These are phyloP conservation scores for Lordiphosa clarofinis DNA, from an alignment of 1,140 invertebrate genomes.

Conservation along the genomic window DNA sequence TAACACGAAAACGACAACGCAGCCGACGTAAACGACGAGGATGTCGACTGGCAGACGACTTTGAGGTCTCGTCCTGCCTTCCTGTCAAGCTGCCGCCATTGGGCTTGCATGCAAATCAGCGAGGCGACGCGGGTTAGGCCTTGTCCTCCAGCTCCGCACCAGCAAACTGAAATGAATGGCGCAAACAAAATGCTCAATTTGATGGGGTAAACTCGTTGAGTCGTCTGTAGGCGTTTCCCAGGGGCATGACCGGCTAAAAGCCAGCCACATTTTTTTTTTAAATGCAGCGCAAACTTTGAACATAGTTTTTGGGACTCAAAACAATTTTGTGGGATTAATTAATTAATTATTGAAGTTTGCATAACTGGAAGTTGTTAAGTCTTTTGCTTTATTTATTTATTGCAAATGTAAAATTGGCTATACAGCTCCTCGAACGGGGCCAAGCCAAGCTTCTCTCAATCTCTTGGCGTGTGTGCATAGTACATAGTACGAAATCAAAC, in stretches of 20 bases:
- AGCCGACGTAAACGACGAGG: constrained; percentile 6
- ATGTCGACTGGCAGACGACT: constrained; percentile 28
- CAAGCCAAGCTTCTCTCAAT: too few species aligned
- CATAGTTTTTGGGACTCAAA: too few species aligned
- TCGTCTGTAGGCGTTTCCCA: background rate
- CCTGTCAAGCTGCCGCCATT: constrained; percentile 18
- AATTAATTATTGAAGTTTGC: background rate
- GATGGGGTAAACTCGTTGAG: constrained; percentile 27
- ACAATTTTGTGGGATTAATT: background rate
- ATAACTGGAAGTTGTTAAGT: background rate
- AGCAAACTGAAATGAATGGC: constrained; percentile 27
- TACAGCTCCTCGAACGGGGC: too few species aligned
- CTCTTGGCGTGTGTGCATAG: too few species aligned
- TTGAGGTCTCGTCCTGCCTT: constrained; percentile 28
- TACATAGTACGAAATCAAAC: too few species aligned
- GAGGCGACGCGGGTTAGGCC: constrained; percentile 38
- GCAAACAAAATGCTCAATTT: constrained; percentile 52
- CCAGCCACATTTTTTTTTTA: too few species aligned
- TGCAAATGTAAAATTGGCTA: too few species aligned
- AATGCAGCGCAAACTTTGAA: too few species aligned
- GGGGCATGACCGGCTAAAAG: too few species aligned
- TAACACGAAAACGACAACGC: constrained; percentile 38
- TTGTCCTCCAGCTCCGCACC: constrained; percentile 8
- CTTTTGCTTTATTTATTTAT: too few species aligned
- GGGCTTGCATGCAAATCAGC: constrained; percentile 52